Conservation (phyloP, 1,140 invertebrate genomes). For the Heterodera carotae region DNA sequence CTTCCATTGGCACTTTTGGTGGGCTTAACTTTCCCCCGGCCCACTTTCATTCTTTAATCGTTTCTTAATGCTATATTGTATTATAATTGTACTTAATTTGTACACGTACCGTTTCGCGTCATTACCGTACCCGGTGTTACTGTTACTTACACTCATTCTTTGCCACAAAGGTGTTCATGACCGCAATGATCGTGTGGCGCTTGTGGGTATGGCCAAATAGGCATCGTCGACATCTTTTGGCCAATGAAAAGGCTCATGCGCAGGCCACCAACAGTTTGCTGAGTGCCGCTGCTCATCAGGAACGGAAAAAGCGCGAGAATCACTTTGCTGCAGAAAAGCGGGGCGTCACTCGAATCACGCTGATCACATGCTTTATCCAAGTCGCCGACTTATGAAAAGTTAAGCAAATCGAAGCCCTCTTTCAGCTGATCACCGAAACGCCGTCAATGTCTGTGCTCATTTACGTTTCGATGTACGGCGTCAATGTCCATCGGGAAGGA, state of each 20-base stretch:
- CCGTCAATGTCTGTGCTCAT: conserved; percentile 57
- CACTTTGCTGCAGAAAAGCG: conserved; percentile 54
- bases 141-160: background rate
- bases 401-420: conserved; percentile 1
- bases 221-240: conserved; percentile 24
- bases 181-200: conserved; percentile 53
- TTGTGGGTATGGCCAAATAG: conserved; percentile 37
- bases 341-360: conserved; percentile 57
- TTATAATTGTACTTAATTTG: background rate
- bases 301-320: conserved; percentile 21
- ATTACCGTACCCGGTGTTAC: no score
- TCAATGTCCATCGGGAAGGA: conserved; percentile 42
- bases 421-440: conserved; percentile 53
- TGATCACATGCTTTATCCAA: conserved; percentile 57
- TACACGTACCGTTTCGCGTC: background rate
- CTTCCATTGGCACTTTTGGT: conserved; percentile 52
- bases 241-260: conserved; percentile 17
- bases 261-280: conserved; percentile 3
- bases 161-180: conserved; percentile 48
- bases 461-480: conserved; percentile 47
- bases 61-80: background rate
- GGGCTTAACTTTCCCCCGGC: no score
- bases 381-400: conserved; percentile 10
- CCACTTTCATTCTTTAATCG: background rate
- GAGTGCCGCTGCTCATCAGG: conserved; percentile 4